Percentiles rank a stretch among this genome's conserved stretches.
These are phyloP conservation scores for Baccha elongata DNA, from an alignment of 2,888 invertebrate genomes.

Conservation along the genomic window DNA sequence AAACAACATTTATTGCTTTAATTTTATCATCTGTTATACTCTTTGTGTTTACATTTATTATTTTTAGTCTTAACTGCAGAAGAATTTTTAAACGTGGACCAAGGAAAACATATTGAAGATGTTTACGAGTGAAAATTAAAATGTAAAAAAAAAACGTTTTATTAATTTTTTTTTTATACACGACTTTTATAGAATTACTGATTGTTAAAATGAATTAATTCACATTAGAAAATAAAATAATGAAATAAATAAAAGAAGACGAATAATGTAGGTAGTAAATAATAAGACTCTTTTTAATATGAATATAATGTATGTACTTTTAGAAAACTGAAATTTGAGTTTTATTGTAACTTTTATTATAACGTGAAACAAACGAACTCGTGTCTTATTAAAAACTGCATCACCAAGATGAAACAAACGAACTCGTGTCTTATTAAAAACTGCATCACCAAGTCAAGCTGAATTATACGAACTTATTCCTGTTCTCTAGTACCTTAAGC, in stretches of 20 bases:
- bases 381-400: too few species aligned
- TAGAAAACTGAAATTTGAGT: conserved; percentile 15
- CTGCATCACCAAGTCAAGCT: too few species aligned
- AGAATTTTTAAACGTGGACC: conserved; percentile 76
- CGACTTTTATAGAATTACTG: too few species aligned
- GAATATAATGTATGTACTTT: conserved; percentile 40
- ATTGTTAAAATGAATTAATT: conserved; percentile 40
- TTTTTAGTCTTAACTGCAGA: conserved; percentile 85
- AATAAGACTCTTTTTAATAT: conserved; percentile 43
- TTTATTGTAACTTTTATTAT: too few species aligned
- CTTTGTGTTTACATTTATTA: conserved; percentile 85
- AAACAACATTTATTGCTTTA: conserved; percentile 85
- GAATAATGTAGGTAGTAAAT: conserved; percentile 27
- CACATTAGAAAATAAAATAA: conserved; percentile 28
- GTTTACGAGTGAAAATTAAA: conserved; percentile 5
- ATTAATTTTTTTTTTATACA: conserved; percentile 19
- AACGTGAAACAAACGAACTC: too few species aligned
- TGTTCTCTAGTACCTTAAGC: too few species aligned
- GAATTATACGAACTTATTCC: too few species aligned
- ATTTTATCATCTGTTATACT: conserved; percentile 86
- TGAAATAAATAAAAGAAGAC: conserved; percentile 11
- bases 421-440: too few species aligned
- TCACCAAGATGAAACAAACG: too few species aligned
- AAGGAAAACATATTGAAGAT: conserved; percentile 49
- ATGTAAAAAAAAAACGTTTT: conserved; percentile 13